Percentiles rank a stretch among this genome's conserved stretches.
phyloP scores from a whole-genome alignment of 2,888 invertebrate species.

The Parochlus steinenii region DNA sequence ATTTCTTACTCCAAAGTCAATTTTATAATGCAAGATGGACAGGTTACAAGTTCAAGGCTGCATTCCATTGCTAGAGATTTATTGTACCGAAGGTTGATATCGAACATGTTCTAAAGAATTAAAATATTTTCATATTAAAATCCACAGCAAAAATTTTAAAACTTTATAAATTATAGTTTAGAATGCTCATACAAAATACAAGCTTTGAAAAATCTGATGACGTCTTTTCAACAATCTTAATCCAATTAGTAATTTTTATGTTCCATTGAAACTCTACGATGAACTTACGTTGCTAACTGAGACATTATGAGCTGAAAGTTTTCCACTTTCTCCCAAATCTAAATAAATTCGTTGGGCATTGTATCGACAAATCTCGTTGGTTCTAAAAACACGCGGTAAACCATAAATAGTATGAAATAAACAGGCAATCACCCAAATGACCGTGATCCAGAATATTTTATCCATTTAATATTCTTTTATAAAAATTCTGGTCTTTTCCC shows the following conservation, averaged over 20 bases:
- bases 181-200: background rate
- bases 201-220: background rate
- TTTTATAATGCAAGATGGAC: slow-evolving; percentile 47
- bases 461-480: too few relatives aligned
- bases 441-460: too few relatives aligned
- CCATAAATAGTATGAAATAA: too few relatives aligned
- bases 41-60: slow-evolving; percentile 47
- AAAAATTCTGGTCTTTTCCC: too few relatives aligned
- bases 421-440: too few relatives aligned
- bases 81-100: slow-evolving; percentile 5
- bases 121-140: background rate
- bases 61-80: slow-evolving; percentile 28
- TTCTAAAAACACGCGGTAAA: background rate
- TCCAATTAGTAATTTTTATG: slow-evolving; percentile 4
- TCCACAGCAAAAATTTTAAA: background rate
- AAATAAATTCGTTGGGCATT: slow-evolving; percentile 30
- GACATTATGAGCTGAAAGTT: slow-evolving; percentile 27
- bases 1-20: slow-evolving; percentile 33
- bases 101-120: slow-evolving; percentile 2
- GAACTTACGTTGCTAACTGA: slow-evolving; percentile 17
- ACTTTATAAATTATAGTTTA: slow-evolving; percentile 1
- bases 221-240: background rate
- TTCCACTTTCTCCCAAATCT: slow-evolving; percentile 30
- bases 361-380: slow-evolving; percentile 14
- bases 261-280: background rate